Evolutionary conservation across 2,113 vertebrate genomes (phyloP).

Genomic region (Corythornis madagascariensis): DNA sequence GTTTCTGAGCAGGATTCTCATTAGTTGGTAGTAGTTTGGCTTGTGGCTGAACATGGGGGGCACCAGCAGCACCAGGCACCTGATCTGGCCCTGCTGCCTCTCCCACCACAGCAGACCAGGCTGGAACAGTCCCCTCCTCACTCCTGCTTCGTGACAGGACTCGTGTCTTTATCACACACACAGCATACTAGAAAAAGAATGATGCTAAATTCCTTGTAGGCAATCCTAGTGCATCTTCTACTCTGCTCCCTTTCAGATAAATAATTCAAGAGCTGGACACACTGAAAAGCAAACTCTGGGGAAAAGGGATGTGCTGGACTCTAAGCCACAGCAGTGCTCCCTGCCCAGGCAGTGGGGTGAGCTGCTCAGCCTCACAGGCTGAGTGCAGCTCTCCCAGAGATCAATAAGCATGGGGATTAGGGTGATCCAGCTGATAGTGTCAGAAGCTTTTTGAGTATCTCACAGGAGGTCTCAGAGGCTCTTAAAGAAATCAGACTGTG

Average conservation of each 20-base stretch:
- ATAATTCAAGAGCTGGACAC: neutral
- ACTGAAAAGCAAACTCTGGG: neutral
- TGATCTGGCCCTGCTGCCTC: neutral
- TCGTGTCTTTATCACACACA: neutral
- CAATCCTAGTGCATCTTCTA: neutral
- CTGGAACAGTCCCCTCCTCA: neutral
- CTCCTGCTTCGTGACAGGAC: neutral
- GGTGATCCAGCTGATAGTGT: neutral
- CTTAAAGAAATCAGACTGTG: constrained; percentile 16
- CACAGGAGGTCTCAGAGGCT: neutral
- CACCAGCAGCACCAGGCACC: neutral
- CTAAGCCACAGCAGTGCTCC: neutral
- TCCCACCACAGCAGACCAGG: neutral
- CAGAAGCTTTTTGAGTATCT: neutral
- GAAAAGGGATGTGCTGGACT: neutral
- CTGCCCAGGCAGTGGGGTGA: neutral
- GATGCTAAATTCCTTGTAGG: neutral
- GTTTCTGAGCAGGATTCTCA: neutral
- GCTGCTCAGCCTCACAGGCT: neutral
- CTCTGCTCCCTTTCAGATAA: neutral
- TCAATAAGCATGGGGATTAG: constrained; percentile 28
- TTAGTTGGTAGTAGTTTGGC: neutral
- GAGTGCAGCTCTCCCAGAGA: neutral
- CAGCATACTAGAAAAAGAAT: neutral
- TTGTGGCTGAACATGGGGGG: neutral